Base-by-base conservation (phyloP, 37 sponge, comb jelly and placozoan genomes). In the Lycopodina hypogea region DNA sequence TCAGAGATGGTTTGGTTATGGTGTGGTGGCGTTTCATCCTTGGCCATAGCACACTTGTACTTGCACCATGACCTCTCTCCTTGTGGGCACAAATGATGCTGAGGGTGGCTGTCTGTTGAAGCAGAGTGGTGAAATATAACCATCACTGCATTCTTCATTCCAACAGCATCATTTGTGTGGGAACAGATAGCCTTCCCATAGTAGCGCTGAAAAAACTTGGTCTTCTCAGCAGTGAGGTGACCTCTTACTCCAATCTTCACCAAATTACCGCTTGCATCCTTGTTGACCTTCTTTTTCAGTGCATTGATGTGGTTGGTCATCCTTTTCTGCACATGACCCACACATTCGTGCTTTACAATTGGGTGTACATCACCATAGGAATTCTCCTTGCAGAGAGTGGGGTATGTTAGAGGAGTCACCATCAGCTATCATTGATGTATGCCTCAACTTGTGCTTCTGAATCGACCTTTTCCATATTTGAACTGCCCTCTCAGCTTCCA, bases 261-360 rank as follows among this genome's bases (percentile, higher is more conserved):
- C 30, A 15, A 3, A 2, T 33, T 65, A 12, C 35, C 35, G 30
- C 30, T 12, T 32, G 18, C 32, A 2, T 30, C 66, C 18, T 32
- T 17, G 26, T 15, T 11, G 2, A 6, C 6, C 12, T 34, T 14
- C 71, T 2, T 41, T 23, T 70, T 70, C 6, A 15, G 26, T 29
- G 42, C 41, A 3, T 18, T 3, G 6, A 68, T 45, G 50, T 30
- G 38, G 23, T 42, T 36, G 7, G 3, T 3, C 50, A 70, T 42
- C 18, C 71, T 70, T 36, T 70, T 70, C n/a, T 70, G 71, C 14
- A 70, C 48, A 42, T 70, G 45, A 2, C 71, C 71, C 12, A 70
- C 71, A 70, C 71, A 70, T 24, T 70, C 71, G 30, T 65, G 66
- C 34, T 65, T 65, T 12, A 32, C 30, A 14, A 65, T 34, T 3